Evolutionary conservation across 2,797 vertebrate species (phyloP).

Genomic region (Acropternis orthonyx): DNA sequence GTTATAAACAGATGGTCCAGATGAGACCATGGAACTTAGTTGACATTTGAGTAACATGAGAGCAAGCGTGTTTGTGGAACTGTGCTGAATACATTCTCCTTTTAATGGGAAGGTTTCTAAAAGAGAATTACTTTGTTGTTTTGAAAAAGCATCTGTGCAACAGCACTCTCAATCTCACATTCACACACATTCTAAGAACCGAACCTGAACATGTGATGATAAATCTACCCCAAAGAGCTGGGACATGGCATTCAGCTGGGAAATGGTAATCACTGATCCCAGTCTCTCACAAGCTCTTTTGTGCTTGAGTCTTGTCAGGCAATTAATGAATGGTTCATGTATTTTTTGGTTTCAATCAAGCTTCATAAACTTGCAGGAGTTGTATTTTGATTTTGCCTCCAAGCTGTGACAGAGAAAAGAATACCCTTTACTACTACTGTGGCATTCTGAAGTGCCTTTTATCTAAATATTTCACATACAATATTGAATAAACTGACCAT

Average conservation of each 20-base stretch:
- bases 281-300: not conserved
- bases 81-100: not conserved
- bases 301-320: not conserved
- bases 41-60: not conserved
- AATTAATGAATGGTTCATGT: not conserved
- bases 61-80: accelerated
- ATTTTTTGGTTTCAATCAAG: not conserved
- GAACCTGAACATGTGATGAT: not conserved
- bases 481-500: not conserved
- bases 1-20: not conserved
- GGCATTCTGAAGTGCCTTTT: not conserved
- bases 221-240: not conserved
- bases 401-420: not conserved
- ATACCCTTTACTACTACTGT: not conserved
- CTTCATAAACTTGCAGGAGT: not conserved
- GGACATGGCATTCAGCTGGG: not conserved
- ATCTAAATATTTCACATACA: not conserved
- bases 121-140: not conserved
- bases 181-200: not conserved
- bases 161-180: not conserved
- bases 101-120: not conserved
- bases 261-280: not conserved
- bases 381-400: not conserved
- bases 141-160: not conserved
- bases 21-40: not conserved